Conservation (phyloP, 2,888 invertebrate genomes). For the Thecocarcelia acutangulata region DNA sequence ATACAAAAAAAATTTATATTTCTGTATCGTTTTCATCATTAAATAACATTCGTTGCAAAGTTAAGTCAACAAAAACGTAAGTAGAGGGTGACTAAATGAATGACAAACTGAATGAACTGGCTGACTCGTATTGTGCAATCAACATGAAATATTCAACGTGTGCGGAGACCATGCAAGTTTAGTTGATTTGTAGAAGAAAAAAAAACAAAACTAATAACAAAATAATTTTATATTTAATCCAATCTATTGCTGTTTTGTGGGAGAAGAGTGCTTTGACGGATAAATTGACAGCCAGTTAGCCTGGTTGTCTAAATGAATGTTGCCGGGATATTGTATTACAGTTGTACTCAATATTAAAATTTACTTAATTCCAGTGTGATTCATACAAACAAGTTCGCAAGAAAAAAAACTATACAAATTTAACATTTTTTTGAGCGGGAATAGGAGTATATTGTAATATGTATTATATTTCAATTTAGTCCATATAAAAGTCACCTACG, state of each 20-base stretch:
- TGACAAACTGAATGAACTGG: slow-evolving; percentile 34
- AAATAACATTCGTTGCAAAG: slow-evolving; percentile 35
- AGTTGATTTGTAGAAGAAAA: slow-evolving; percentile 18
- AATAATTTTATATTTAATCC: slow-evolving; percentile 39
- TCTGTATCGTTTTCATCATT: slow-evolving; percentile 35
- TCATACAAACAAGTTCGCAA: slow-evolving; percentile 1
- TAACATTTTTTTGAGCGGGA: too few species aligned
- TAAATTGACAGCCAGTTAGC: background rate
- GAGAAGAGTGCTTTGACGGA: slow-evolving; percentile 3
- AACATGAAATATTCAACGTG: slow-evolving; percentile 44
- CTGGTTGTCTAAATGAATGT: slow-evolving; percentile 6
- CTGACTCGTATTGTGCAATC: slow-evolving; percentile 45
- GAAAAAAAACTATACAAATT: background rate
- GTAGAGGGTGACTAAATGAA: slow-evolving; percentile 38
- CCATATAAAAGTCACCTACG: too few species aligned
- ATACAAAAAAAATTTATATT: background rate
- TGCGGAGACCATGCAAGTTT: slow-evolving; percentile 49
- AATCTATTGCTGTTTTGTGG: slow-evolving; percentile 10
- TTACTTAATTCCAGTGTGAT: slow-evolving; percentile 8
- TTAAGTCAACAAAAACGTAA: slow-evolving; percentile 21
- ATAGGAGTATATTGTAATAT: too few species aligned
- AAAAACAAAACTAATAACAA: background rate
- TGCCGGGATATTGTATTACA: slow-evolving; percentile 53
- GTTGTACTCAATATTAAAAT: slow-evolving; percentile 34
- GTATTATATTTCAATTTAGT: too few species aligned